Evolutionary conservation across 1,140 invertebrate species (phyloP), one percentile per base, ranked within the genome.

Genomic region (Psilanteris sp.): DNA sequence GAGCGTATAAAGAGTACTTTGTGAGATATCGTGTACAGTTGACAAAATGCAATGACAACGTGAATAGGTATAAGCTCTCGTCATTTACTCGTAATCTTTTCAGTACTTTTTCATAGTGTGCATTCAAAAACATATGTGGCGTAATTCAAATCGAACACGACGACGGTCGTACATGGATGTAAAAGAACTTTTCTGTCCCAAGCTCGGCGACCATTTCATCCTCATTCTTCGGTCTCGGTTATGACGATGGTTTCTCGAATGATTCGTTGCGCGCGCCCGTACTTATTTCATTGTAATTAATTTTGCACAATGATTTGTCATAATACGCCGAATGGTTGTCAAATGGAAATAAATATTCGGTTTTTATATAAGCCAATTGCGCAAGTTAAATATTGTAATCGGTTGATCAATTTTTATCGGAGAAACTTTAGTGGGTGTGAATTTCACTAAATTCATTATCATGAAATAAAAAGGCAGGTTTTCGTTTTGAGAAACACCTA

Each of bases 21-120:
- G 43, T 46, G 13, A 46, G 43, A 46, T 46, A 34, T n/a, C 27
- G 13, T 46, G 43, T 27, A 4, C 26, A 18, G 26, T 46, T 46
- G 43, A 46, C 43, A 46, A 46, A 46, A 46, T 46, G 26, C 43
- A 31, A 26, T 46, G 43, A 46, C 43, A 46, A 31, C 43, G n/a
- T 7, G 43, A 29, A 31, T 18, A 15, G 43, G 18, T 18, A 46
- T 7, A 14, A 44, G 27, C 24, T 22, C 15, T 14, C n/a, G 26
- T 32, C 13, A 46, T 46, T 46, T 31, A 32, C 14, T 31, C 18
- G 31, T 18, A 46, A 44, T 44, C 27, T 29, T 46, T 46, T 15
- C 26, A 18, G 32, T 27, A n/a, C 36, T 6, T 16, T 14, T 46
- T 46, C 32, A 31, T 46, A 6, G 4, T 15, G 3, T 34, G 14